These are phyloP conservation scores for Escarpia spicata DNA, from an alignment of 2,888 invertebrate genomes.

Conservation along the genomic window DNA sequence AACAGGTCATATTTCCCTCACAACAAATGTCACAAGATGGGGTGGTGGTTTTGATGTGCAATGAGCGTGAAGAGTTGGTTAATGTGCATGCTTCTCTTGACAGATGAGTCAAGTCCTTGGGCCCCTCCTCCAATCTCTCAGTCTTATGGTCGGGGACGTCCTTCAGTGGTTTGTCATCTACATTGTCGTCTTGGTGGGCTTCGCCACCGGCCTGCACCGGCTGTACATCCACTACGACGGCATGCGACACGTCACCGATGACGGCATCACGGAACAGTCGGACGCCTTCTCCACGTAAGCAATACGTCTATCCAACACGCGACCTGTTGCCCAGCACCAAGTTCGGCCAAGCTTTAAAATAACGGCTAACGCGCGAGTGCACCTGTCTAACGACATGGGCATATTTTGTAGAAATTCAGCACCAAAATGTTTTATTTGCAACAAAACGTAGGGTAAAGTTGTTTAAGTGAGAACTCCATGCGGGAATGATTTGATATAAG, in stretches of 20 bases:
- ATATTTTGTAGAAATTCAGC: too few species aligned
- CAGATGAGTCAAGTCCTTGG: background rate
- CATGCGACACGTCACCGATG: background rate
- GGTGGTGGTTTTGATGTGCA: background rate
- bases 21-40: background rate
- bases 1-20: background rate
- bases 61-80: background rate
- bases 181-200: background rate
- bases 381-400: too few species aligned
- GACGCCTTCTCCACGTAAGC: background rate
- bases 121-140: background rate
- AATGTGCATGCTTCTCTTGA: background rate
- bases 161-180: background rate
- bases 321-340: too few species aligned
- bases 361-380: too few species aligned
- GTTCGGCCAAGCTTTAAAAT: too few species aligned
- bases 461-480: too few species aligned
- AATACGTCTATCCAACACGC: background rate
- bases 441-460: too few species aligned
- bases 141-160: background rate
- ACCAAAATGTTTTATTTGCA: too few species aligned
- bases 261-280: background rate
- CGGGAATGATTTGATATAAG: too few species aligned
- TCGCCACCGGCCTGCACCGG: background rate
- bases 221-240: background rate